Evolutionary conservation across 2,797 vertebrate species (phyloP).

Genomic region (Lemur catta): DNA sequence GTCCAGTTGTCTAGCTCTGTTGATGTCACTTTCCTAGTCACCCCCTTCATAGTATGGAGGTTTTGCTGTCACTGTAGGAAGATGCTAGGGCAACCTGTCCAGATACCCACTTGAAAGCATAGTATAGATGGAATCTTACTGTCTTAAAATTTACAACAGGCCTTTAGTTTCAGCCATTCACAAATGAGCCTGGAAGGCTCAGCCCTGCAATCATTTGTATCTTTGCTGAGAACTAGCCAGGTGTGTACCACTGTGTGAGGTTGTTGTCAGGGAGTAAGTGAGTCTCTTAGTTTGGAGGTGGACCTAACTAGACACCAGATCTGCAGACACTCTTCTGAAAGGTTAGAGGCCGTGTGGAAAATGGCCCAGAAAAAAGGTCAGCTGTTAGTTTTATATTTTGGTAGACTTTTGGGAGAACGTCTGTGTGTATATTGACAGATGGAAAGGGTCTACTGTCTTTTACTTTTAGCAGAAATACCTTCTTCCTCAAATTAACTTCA

Average conservation of each 20-base stretch:
- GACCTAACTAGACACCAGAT: background rate
- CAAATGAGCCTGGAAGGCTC: background rate
- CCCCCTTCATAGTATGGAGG: background rate
- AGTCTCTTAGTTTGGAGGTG: background rate
- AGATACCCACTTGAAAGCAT: background rate
- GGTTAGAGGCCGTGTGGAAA: background rate
- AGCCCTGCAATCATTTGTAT: background rate
- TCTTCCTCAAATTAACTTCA: background rate
- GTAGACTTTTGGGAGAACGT: background rate
- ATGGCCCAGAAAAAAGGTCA: background rate
- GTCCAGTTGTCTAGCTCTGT: background rate
- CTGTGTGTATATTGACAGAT: background rate
- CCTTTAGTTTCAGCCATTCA: background rate
- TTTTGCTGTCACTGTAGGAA: background rate
- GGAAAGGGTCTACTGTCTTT: background rate
- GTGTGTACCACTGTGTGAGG: background rate
- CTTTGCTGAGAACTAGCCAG: background rate
- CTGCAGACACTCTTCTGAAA: background rate
- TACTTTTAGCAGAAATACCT: background rate
- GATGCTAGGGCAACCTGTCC: background rate
- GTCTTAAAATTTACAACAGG: background rate
- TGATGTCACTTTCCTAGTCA: background rate
- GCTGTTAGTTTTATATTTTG: slow-evolving; percentile 19
- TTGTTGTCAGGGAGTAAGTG: background rate
- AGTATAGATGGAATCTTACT: background rate